Percentiles rank a stretch among this genome's conserved stretches.
These are phyloP conservation scores for Gadus macrocephalus DNA, from an alignment of 2,113 vertebrate species.

Conservation along the genomic window DNA sequence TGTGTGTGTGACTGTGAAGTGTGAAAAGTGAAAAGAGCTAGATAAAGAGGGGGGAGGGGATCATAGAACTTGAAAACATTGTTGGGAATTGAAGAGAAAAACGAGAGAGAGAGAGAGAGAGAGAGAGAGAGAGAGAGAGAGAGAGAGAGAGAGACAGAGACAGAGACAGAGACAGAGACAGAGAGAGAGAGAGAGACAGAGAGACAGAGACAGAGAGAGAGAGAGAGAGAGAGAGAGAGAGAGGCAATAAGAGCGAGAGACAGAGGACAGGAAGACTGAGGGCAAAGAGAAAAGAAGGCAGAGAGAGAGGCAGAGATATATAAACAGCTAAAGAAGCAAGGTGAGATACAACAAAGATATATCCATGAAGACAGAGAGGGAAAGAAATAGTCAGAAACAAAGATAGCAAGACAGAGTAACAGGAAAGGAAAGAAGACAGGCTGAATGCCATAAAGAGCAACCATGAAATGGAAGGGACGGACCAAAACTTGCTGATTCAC, in stretches of 20 bases:
- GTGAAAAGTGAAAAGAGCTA: conserved; percentile 11
- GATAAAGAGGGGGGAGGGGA: not conserved
- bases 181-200: no score
- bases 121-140: no score
- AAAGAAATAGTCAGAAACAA: not conserved
- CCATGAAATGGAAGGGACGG: no score
- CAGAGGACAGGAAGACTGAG: conserved; percentile 6
- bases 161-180: no score
- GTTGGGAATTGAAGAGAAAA: conserved; percentile 1
- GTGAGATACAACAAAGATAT: no score
- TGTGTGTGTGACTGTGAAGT: no score
- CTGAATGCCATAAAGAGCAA: not conserved
- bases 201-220: no score
- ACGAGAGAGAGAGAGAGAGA: conserved; percentile 4
- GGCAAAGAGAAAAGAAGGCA: no score
- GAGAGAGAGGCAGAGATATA: no score
- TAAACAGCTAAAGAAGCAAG: no score
- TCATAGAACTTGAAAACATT: not conserved
- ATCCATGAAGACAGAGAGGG: not conserved
- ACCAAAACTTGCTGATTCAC: no score
- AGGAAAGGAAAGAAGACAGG: not conserved
- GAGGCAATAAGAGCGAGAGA: conserved; percentile 30
- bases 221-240: no score
- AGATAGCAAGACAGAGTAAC: not conserved
- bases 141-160: conserved; percentile 30